Conservation (phyloP, 2,888 invertebrate species). For the Sarcophaga caerulescens region DNA sequence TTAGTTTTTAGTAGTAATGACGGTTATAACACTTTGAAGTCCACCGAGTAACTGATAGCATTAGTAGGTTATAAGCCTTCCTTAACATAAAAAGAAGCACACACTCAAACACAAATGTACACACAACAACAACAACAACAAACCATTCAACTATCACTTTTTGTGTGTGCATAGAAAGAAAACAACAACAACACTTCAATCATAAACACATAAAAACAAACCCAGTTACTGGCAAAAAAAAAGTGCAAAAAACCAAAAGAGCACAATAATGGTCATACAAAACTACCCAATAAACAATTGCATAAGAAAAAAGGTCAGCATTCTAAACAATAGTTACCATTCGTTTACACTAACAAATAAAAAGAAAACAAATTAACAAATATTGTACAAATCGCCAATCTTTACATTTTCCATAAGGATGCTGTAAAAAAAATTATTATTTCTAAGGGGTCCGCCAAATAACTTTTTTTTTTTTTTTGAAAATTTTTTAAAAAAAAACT, state of each 20-base stretch:
- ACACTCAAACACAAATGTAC: background rate
- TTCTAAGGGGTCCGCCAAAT: too few relatives aligned
- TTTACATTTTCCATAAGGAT: too few relatives aligned
- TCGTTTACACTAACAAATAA: background rate
- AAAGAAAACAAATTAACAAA: too few relatives aligned
- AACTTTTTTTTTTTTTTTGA: too few relatives aligned
- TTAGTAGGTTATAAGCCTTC: constrained; percentile 50
- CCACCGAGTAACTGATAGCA: constrained; percentile 64
- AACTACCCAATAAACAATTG: background rate
- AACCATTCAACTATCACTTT: background rate
- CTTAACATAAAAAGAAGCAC: constrained; percentile 42
- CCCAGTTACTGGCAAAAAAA: constrained; percentile 44
- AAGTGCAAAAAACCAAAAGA: constrained; percentile 32
- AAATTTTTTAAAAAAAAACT: too few relatives aligned
- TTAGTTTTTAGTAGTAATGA: background rate
- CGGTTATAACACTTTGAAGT: constrained; percentile 47
- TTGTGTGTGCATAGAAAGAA: background rate
- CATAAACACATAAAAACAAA: constrained; percentile 5
- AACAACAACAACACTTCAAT: constrained; percentile 7
- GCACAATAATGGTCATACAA: constrained; percentile 20
- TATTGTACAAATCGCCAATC: too few relatives aligned
- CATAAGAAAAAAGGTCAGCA: constrained; percentile 8
- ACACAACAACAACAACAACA: constrained; percentile 13
- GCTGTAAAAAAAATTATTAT: too few relatives aligned
- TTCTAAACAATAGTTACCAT: background rate